phyloP scores from a whole-genome alignment of 2,113 vertebrate species.

The Tenrec ecaudatus region DNA sequence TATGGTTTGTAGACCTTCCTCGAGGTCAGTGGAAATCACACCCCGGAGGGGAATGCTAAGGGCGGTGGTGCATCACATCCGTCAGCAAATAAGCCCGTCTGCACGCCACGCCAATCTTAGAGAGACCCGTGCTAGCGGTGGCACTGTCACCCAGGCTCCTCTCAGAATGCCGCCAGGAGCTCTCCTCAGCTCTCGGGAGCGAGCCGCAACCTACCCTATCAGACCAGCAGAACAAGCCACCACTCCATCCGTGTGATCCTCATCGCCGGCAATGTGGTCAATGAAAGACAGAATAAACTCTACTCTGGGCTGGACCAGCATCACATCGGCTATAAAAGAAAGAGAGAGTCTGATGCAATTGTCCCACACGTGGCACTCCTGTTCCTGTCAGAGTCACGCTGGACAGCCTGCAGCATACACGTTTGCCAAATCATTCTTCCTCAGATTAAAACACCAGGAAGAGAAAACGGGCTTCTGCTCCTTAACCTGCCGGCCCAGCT shows the following conservation, averaged over 20 bases:
- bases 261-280: conserved; percentile 97
- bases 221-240: conserved; percentile 96
- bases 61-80: neutral
- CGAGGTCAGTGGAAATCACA: neutral
- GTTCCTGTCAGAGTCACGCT: neutral
- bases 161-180: neutral
- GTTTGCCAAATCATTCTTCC: neutral
- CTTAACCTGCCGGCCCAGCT: neutral
- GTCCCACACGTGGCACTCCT: rapidly evolving
- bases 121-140: neutral
- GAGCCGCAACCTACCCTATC: conserved; percentile 90
- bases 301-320: conserved; percentile 98
- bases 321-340: conserved; percentile 94
- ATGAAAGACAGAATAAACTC: conserved; percentile 99
- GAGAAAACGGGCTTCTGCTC: neutral
- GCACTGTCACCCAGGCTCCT: neutral
- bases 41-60: neutral
- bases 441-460: neutral
- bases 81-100: neutral
- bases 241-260: conserved; percentile 97
- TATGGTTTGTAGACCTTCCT: neutral
- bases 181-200: neutral
- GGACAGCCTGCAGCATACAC: neutral
- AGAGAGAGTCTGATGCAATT: neutral
- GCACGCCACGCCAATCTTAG: neutral